Base-by-base conservation (phyloP, 2,797 vertebrate species). In the Sebastes alutus region DNA sequence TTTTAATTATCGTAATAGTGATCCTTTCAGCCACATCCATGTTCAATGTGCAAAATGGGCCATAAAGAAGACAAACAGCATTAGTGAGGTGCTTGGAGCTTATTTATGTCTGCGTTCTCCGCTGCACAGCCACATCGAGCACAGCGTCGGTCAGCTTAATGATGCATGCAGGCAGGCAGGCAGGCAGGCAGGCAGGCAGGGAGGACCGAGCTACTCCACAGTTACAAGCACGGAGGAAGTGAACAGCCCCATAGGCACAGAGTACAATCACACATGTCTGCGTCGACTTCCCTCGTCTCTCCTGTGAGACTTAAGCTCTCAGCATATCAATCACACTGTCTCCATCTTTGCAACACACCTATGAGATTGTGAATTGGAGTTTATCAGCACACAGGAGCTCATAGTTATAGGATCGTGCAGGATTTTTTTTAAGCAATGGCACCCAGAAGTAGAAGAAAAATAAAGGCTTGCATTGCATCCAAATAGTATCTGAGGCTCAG, bases 21-120 rank as follows among this genome's bases (percentile, higher is more conserved):
- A 75, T 78, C 35, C 84, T 77, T 80, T 83, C 81, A 92, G 81
- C 82, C 87, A 77, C 83, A 69, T 76, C 76, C 77, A 75, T 85
- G 89, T 89, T 84, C 83, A 72, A 35, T 49, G 88, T 85, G 84
- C 81, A 88, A 87, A 91, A 89, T 74, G 80, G 85, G 62, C 90
- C 77, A 83, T 89, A 89, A 86, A 91, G 88, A 92, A 94, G 89
- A 90, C 86, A 92, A 91, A 91, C 83, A 86, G 87, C 87, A 75
- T 87, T 71, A 78, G 84, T 1, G 69, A 81, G 82, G 86, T 78
- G 85, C 87, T 91, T 80, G 84, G 82, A 86, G 90, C 87, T 94
- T 91, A 80, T 94, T 89, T 88, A 88, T 82, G 80, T 82, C 67
- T 33, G 82, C 72, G 81, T 85, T 89, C 72, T 71, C 66, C 71